Evolutionary conservation across 2,888 invertebrate species (phyloP).

Genomic region (Elegia similella): DNA sequence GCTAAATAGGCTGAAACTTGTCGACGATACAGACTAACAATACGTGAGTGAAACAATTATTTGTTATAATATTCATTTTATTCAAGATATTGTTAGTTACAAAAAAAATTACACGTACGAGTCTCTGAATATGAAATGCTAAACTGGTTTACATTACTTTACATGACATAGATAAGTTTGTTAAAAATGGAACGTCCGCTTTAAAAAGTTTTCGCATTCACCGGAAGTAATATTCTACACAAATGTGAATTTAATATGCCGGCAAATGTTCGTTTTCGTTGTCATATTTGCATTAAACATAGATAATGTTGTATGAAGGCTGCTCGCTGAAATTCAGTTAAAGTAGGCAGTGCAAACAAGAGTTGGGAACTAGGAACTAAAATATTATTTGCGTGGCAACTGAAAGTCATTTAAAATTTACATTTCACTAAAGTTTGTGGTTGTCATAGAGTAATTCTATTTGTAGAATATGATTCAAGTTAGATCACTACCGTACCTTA

Average conservation of each 20-base stretch:
- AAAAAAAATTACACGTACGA: not conserved
- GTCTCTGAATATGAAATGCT: not conserved
- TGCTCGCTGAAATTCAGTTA: slow-evolving; percentile 28
- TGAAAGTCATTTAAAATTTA: slow-evolving; percentile 51
- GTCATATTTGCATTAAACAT: slow-evolving; percentile 27
- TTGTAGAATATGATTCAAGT: too few species aligned
- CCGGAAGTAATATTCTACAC: slow-evolving; percentile 10
- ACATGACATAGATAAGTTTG: not conserved
- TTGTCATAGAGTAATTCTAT: too few species aligned
- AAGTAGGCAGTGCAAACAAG: slow-evolving; percentile 33
- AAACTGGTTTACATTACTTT: not conserved
- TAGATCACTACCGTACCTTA: too few species aligned
- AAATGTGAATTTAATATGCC: slow-evolving; percentile 36
- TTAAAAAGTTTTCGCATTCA: not conserved
- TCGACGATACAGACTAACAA: too few species aligned
- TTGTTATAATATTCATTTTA: too few species aligned
- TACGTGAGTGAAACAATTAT: too few species aligned
- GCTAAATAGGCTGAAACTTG: too few species aligned
- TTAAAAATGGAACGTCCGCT: not conserved
- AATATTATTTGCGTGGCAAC: not conserved
- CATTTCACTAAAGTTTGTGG: slow-evolving; percentile 53
- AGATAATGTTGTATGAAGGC: slow-evolving; percentile 25
- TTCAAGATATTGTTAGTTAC: too few species aligned
- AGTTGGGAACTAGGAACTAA: slow-evolving; percentile 26
- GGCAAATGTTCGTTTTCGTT: slow-evolving; percentile 26